Evolutionary conservation across 2,888 invertebrate genomes (phyloP).

Genomic region (Sicus ferrugineus): DNA sequence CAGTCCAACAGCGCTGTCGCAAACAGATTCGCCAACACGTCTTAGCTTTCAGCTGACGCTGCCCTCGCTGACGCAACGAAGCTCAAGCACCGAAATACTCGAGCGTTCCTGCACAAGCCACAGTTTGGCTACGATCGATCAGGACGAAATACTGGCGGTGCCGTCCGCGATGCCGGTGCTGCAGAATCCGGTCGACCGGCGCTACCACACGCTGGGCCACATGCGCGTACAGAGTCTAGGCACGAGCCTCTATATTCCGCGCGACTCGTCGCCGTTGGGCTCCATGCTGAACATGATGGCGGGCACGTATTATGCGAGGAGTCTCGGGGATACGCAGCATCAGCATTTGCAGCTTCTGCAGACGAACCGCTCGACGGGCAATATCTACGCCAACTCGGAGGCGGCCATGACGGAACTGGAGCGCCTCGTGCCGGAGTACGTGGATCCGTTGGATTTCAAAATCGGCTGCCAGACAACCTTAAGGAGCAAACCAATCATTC

Average conservation of each 20-base stretch:
- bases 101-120: conserved; percentile 58
- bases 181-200: conserved; percentile 55
- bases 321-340: conserved; percentile 25
- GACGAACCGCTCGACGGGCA: conserved; percentile 57
- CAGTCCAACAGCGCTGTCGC: conserved; percentile 34
- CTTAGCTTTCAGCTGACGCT: conserved; percentile 54
- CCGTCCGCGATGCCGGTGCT: conserved; percentile 61
- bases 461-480: conserved; percentile 74
- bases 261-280: conserved; percentile 52
- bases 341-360: conserved; percentile 39
- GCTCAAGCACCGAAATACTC: conserved; percentile 60
- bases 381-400: conserved; percentile 58
- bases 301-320: conserved; percentile 41
- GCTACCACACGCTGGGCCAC: conserved; percentile 62
- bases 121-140: conserved; percentile 57
- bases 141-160: conserved; percentile 58
- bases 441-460: conserved; percentile 70
- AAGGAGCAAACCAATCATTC: conserved; percentile 75
- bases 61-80: conserved; percentile 49
- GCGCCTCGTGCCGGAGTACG: conserved; percentile 59
- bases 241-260: conserved; percentile 54
- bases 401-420: conserved; percentile 54
- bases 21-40: conserved; percentile 31
- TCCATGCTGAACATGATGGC: conserved; percentile 56
- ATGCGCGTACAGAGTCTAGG: conserved; percentile 62